Base-by-base conservation (phyloP, 2,113 vertebrate genomes). In the Thryonomys swinderianus region DNA sequence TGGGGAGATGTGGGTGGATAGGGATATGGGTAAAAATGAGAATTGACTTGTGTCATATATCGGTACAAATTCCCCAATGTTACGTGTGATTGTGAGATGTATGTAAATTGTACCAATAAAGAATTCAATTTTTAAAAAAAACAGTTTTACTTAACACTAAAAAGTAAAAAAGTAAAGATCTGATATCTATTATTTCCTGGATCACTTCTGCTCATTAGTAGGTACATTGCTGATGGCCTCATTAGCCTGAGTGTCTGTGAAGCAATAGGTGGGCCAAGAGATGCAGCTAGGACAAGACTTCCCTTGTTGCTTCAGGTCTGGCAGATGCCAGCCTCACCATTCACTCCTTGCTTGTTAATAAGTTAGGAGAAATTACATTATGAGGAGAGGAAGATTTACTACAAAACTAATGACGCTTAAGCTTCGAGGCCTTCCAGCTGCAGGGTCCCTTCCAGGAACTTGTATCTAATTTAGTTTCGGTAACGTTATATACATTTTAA, bases 321-420 rank as follows among this genome's bases (percentile, higher is more conserved):
- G 42, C 32, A n/a, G 13, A 16, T 17, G 82, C 81, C 51, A 55
- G 71, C 67, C 51, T 30, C 7, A 2, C 37, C 53, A 20, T 37
- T 18, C 37, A 85, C 13, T 45, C 67, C 82, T 37, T 6, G 25
- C 80, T 61, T 83, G 21, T 79, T 95, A 79, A 53, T 78, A 71
- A 82, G 40, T 25, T 73, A 96, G 57, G 42, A 76, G 45, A 83
- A 91, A 89, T 96, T 92, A 61, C 45, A 79, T 79, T 51, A 67
- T 25, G 21, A 42, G 16, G 62, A 42, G 89, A 88, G 79, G 57
- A 91, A 66, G 83, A 85, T 79, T 71, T 48, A 30, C 93, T 71
- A 55, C 27, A 83, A 66, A 61, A 40, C 64, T 91, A 97, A 95
- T 94, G 95, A 97, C 94, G 86, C 94, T 89, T 51, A 91, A 97